A percentile compares a stretch with the other conserved stretches of the same genome.
These are phyloP conservation scores for Labeo calbasu DNA, from an alignment of 2,797 vertebrate genomes.

Conservation along the genomic window DNA sequence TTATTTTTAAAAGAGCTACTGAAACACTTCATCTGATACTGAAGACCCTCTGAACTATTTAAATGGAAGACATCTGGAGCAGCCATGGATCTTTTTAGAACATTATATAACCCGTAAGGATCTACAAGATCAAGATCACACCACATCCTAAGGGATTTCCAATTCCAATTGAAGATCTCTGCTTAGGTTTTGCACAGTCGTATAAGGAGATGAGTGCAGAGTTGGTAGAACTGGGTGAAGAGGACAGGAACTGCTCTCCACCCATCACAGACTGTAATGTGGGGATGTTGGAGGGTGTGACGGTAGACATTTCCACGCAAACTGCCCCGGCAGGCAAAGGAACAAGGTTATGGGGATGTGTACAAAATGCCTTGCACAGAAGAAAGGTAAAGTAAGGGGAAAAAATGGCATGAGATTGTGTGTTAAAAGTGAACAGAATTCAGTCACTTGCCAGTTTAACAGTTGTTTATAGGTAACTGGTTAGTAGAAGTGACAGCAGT, in stretches of 20 bases:
- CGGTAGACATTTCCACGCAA: neutral
- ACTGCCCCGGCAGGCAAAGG: slow-evolving; percentile 23
- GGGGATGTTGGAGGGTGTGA: slow-evolving; percentile 13
- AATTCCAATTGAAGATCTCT: neutral
- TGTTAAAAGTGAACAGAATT: slow-evolving; percentile 47
- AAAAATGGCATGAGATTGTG: slow-evolving; percentile 16
- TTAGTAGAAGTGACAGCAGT: neutral
- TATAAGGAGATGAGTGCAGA: slow-evolving; percentile 17
- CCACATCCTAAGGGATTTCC: neutral
- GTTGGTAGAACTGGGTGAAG: neutral
- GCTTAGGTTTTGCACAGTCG: neutral
- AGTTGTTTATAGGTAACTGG: neutral
- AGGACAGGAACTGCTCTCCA: slow-evolving; percentile 11
- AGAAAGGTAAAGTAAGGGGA: slow-evolving; percentile 46
- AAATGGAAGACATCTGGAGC: neutral
- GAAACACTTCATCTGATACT: neutral
- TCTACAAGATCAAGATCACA: neutral
- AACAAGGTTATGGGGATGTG: slow-evolving; percentile 50
- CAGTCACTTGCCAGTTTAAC: neutral
- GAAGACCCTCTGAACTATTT: neutral
- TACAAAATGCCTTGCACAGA: slow-evolving; percentile 47
- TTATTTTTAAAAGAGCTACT: slow-evolving; percentile 11
- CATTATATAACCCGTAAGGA: neutral
- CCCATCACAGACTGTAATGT: neutral
- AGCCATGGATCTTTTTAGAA: neutral